Base-by-base conservation (phyloP, 2,113 vertebrate genomes). In the Lophius piscatorius region DNA sequence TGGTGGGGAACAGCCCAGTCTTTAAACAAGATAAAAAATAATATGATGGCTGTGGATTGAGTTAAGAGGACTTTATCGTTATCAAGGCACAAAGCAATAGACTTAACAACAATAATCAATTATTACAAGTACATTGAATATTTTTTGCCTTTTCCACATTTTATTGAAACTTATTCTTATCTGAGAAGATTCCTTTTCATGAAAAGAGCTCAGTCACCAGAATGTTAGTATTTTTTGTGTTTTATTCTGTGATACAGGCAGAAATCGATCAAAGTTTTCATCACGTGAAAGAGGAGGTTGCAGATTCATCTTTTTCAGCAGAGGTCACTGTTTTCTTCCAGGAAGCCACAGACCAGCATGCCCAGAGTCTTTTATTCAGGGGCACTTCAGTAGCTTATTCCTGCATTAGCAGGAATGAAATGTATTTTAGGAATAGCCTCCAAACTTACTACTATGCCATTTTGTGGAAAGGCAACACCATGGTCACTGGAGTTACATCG, bases 71-170 rank as follows among this genome's bases (percentile, higher is more conserved):
- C 49, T 48, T 59, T 79, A n/a, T n/a, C n/a, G n/a, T 80, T 76
- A 65, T 66, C 58, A 74, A 67, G 52, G 45, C 67, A 58, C 50
- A 1, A 54, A 60, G 74, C 35, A 38, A 72, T 38, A 72, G 50
- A 70, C 52, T 55, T 61, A 76, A 54, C 57, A 64, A 40, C 76
- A 68, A 80, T 57, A 17, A 34, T 50, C 79, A 75, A 83, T 82
- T 73, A 72, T 21, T 22, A 38, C 54, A 76, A 80, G 68, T n/a
- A n/a, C 76, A 77, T 49, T 76, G 78, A 85, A 81, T 80, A 74
- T 61, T 61, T 44, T 45, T 83, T 74, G 26, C 47, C 56, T 35
- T 71, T 49, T 79, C 79, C 55, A 60, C 38, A 47, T 76, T 74
- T 72, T 21, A 9, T 10, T 31, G 28, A 72, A 71, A 65, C 21